Conservation (phyloP, 2,797 vertebrate genomes). For the Erethizon dorsatum region DNA sequence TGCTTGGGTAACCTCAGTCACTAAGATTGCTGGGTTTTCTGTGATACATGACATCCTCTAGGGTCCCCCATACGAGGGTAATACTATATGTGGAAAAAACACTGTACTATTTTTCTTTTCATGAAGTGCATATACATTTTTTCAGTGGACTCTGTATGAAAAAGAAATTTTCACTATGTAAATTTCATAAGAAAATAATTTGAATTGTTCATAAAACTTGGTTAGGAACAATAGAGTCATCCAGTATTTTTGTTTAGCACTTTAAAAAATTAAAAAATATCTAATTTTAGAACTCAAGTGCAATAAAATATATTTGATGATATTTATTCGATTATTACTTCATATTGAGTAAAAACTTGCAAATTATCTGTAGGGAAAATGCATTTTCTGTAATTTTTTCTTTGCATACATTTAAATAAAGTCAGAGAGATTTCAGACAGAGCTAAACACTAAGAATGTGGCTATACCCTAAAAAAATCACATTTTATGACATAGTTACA, state of each 20-base stretch:
- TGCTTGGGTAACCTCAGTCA: background rate
- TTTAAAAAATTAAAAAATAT: background rate
- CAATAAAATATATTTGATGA: background rate
- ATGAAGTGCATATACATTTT: background rate
- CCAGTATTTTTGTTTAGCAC: background rate
- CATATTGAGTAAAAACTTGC: background rate
- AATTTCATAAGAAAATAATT: background rate
- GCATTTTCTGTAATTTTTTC: background rate
- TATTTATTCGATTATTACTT: slow-evolving; percentile 14
- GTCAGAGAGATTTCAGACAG: background rate
- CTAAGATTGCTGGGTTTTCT: background rate
- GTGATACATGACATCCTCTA: background rate
- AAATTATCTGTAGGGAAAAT: background rate
- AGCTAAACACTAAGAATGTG: background rate
- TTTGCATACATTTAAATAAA: background rate
- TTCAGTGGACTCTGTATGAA: background rate
- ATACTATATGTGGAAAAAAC: background rate
- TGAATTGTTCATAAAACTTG: slow-evolving; percentile 43
- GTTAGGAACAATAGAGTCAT: background rate
- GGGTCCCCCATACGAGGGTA: background rate
- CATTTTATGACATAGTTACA: background rate
- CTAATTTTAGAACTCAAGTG: background rate
- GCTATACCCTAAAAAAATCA: background rate
- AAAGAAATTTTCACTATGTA: background rate
- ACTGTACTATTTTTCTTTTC: background rate